phyloP scores from a whole-genome alignment of 2,113 vertebrate genomes.

The Prolemur simus region DNA sequence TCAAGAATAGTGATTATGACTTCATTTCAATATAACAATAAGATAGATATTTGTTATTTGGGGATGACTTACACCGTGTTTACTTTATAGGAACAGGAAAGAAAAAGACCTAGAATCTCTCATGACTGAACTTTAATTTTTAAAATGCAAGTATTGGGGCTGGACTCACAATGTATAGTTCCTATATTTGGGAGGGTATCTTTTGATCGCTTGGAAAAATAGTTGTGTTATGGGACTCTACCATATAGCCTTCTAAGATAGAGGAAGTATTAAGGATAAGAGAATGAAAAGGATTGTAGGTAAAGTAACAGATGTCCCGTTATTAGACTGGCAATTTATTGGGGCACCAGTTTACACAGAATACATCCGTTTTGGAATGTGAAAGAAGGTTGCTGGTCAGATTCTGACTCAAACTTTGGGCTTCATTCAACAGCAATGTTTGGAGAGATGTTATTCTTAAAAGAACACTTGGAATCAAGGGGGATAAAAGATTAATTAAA shows the following conservation, averaged over 20 bases:
- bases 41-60: conserved; percentile 5
- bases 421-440: not conserved
- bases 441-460: not conserved
- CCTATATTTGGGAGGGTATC: not conserved
- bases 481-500: not conserved
- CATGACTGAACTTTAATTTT: not conserved
- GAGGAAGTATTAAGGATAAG: not conserved
- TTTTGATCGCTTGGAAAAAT: not conserved
- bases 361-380: not conserved
- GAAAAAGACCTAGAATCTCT: not conserved
- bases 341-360: not conserved
- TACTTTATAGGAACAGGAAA: not conserved
- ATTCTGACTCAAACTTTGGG: not conserved
- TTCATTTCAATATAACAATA: not conserved
- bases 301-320: not conserved
- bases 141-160: not conserved
- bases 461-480: not conserved
- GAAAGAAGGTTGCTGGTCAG: not conserved
- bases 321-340: not conserved
- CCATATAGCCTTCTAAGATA: not conserved
- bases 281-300: not conserved
- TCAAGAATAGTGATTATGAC: not conserved
- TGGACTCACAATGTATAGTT: not conserved
- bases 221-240: not conserved
- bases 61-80: not conserved